Base-by-base conservation (phyloP, 1,140 invertebrate species). In the Aphelinus atriplicis region DNA sequence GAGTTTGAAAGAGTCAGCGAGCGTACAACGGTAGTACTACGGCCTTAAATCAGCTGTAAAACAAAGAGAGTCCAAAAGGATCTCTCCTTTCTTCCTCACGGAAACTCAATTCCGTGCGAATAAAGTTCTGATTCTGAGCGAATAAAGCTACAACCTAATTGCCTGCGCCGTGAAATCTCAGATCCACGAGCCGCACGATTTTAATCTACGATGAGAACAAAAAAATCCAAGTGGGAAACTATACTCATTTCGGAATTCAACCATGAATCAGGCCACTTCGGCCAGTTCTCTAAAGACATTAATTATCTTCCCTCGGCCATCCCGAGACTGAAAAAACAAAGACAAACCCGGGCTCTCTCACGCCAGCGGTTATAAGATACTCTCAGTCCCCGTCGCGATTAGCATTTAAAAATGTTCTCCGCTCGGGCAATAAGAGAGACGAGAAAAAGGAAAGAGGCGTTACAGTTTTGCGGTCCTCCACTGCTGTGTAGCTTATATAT, bases 371-470 rank as follows among this genome's bases (percentile, higher is more conserved):
- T 1, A 67, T 43, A 56, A 43, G 61, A 71, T 64, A 43, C 61
- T 56, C 64, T 64, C 56, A 71, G 61, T 71, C 69, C 51, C 51
- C 60, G 9, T 65, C 56, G 26, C 63, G 63, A 73, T 73, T 66
- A 73, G 63, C 55, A 66, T 66, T 73, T 66, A 66, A 73, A 73
- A 73, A 66, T 73, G 62, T 73, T 71, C 61, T 53, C 51, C n/a
- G 26, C 2, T 43, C 9, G 26, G 26, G 26, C 26, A 26, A 26
- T 26, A 26, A 26, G 26, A 26, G 26, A 26, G 26, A 26, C 26
- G 26, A 26, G 26, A 26, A 26, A 26, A 26, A 26, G 26, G 26
- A 26, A 26, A 26, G 26, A 26, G 26, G 26, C 26, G 26, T 26
- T 26, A 26, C 26, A 26, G 26, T 26, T 26, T 26, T 26, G 26